Base-by-base conservation (phyloP, 2,797 vertebrate species). In the Trachurus trachurus region DNA sequence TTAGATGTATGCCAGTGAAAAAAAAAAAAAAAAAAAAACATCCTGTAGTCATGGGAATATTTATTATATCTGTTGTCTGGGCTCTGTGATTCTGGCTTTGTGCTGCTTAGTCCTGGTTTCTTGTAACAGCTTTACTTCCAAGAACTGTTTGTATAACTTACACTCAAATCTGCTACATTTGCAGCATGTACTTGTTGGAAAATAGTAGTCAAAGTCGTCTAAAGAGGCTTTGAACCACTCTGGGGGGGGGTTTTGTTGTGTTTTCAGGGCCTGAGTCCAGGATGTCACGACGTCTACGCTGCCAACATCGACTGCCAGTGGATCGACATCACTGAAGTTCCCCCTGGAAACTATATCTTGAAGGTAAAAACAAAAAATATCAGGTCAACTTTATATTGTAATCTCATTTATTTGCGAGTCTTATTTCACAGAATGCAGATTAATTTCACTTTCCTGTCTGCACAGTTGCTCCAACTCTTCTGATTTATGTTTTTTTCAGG, bases 261-360 rank as follows among this genome's bases (percentile, higher is more conserved):
- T 76, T 87, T 83, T 74, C 70, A 97, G 96, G 96, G 96, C 1
- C 83, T 97, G 84, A 96, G 96, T 34, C 96, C 96, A 2, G 96
- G 96, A 37, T 97, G 96, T 64, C 95, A 97, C 31, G 96, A 97
- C 77, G 88, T 94, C 11, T 97, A 97, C 17, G 95, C 96, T 10
- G 96, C 96, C 68, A 96, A 97, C 84, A 97, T 97, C 15, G 96
- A 97, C 89, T 97, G 96, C 83, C 96, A 97, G 86, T 97, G 96
- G 96, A 96, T 97, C 12, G 96, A 97, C 92, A 96, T 97, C 87
- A 97, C 96, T 0, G 96, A 97, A 19, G 96, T 97, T 0, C 90
- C 88, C 57, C 95, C 96, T 10, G 96, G 96, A 70, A 96, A 93
- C 71, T 97, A 97, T 52, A 85, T 96, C 62, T 83, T 97, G 16